phyloP scores from a whole-genome alignment of 2,113 vertebrate genomes.

The Amphilophus citrinellus region DNA sequence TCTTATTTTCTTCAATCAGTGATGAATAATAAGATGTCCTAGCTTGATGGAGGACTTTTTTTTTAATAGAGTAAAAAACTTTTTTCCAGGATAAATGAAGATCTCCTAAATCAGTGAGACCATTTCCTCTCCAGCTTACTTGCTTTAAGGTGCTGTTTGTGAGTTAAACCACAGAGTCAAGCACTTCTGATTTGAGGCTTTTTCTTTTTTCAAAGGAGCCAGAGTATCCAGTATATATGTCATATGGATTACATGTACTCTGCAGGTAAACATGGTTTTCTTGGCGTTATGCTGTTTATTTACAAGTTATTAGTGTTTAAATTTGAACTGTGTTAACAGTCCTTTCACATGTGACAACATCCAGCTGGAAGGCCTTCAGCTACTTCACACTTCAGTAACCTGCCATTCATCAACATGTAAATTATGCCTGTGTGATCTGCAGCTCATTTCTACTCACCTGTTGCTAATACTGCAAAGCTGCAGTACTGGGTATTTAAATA shows the following conservation, averaged over 20 bases:
- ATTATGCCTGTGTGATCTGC: constrained; percentile 52
- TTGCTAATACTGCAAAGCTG: constrained; percentile 37
- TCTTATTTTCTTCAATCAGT: no score
- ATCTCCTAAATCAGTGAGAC: no score
- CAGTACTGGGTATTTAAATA: background rate
- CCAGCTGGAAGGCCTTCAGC: constrained; percentile 62
- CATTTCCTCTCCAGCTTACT: no score
- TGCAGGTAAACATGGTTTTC: background rate
- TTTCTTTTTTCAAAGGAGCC: no score
- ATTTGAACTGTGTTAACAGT: constrained; percentile 58
- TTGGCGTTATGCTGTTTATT: constrained; percentile 40
- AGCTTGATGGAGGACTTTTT: no score
- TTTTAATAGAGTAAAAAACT: no score
- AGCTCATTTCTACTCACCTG: constrained; percentile 60
- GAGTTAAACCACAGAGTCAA: no score
- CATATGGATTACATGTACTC: background rate
- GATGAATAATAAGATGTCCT: no score
- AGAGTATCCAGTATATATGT: no score
- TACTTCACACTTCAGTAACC: constrained; percentile 54
- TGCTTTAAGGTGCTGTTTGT: no score
- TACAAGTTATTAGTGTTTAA: constrained; percentile 43
- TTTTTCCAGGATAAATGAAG: no score
- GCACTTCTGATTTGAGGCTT: no score
- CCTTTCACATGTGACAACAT: constrained; percentile 55
- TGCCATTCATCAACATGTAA: constrained; percentile 63